phyloP scores from a whole-genome alignment of 2,888 invertebrate species.

The Acronicta aceris region DNA sequence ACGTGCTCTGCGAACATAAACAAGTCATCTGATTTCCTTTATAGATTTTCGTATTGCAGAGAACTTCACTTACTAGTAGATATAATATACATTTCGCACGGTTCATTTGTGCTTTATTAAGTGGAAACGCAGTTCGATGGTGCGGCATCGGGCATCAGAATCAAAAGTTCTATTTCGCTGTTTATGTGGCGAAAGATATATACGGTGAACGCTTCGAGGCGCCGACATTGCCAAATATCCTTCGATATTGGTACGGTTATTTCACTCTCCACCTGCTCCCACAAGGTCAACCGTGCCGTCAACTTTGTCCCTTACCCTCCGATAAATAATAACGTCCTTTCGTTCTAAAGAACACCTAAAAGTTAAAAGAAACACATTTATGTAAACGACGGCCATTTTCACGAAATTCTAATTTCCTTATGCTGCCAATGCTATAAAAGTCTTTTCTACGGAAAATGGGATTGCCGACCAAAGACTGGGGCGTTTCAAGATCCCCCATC shows the following conservation, averaged over 20 bases:
- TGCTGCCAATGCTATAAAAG: conserved; percentile 34
- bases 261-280: conserved; percentile 50
- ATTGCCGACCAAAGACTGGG: conserved; percentile 61
- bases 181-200: conserved; percentile 62
- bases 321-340: conserved; percentile 20
- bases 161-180: conserved; percentile 54
- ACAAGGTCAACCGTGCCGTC: conserved; percentile 21
- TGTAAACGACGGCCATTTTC: conserved; percentile 22
- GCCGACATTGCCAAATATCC: conserved; percentile 32
- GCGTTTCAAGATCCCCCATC: conserved; percentile 46
- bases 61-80: conserved; percentile 59
- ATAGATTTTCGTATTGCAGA: conserved; percentile 60
- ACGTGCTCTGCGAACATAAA: conserved; percentile 57
- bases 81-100: conserved; percentile 77
- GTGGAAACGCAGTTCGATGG: conserved; percentile 73
- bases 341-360: conserved; percentile 5
- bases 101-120: conserved; percentile 82
- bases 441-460: conserved; percentile 57
- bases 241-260: conserved; percentile 45
- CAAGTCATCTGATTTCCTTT: conserved; percentile 62
- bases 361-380: conserved; percentile 11
- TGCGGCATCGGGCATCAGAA: conserved; percentile 50
- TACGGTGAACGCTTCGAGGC: conserved; percentile 39
- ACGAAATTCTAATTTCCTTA: conserved; percentile 44
- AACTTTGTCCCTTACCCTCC: conserved; percentile 21